Evolutionary conservation across 64 coral and sea anemone genomes (phyloP), one percentile per base, ranked within the genome.

Genomic region (Pachyseris speciosa): DNA sequence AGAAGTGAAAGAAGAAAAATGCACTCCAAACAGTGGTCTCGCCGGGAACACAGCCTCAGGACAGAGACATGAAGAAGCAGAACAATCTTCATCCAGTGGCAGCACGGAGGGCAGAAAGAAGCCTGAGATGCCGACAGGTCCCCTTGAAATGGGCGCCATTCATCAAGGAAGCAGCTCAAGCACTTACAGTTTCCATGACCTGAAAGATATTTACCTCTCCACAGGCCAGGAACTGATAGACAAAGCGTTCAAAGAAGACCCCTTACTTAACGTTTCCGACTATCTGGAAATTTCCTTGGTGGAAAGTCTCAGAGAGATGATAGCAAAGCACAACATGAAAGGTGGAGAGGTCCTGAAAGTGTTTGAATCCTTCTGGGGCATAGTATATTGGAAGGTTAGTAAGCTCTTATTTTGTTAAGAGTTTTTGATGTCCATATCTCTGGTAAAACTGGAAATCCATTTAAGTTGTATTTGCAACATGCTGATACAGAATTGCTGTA

Each of bases 1-100:
- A 27, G 52, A 67, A 31, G 78, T 92, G 47, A 51, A 78, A 37
- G 31, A 53, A 70, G 67, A 70, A 12, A 39, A 70, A 16, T 6
- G 13, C 10, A 15, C 19, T 39, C 36, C 15, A 70, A 13, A 36
- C 31, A 34, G 17, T 19, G 67, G 22, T 1, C 5, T 4, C 9
- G 67, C 67, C 12, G 16, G 4, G 7, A 22, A 70, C 17, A 70
- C 32, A 33, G 32, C 17, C 28, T 33, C 31, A 7, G 16, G 1
- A 78, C 27, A 78, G 15, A 16, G 5, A 53, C 13, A 8, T 78
- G 28, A 15, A 0, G 25, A 50, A 0, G 25, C 1, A 9, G 7
- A 13, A 29, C 25, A 47, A 76, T 3, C 26, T 50, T 40, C 45
- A 30, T 24, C 0, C 40, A 74, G 37, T 0, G 13, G 4, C 29